Evolutionary conservation across 2,113 vertebrate genomes (phyloP).

Genomic region (Chloroceryle aenea): DNA sequence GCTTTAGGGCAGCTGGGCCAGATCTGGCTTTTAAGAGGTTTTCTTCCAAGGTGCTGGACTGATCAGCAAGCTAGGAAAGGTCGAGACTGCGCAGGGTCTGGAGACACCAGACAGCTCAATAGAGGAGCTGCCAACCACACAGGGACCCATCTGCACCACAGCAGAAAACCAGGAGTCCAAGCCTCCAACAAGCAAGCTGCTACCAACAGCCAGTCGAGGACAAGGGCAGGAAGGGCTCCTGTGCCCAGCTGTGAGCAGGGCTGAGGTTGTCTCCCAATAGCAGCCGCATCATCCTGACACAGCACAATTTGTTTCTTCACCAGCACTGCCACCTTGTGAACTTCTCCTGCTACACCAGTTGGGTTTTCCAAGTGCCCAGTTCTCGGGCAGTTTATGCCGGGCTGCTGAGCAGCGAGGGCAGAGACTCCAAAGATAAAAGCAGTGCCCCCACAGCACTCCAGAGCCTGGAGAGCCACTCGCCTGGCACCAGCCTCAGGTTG

Average conservation of each 20-base stretch:
- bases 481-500: background rate
- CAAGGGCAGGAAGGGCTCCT: fast-evolving
- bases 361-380: fast-evolving
- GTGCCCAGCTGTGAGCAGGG: background rate
- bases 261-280: fast-evolving
- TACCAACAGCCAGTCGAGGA: fast-evolving
- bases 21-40: fast-evolving
- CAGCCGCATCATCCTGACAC: background rate
- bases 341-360: fast-evolving
- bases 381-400: fast-evolving
- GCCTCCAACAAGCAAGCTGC: fast-evolving
- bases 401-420: fast-evolving
- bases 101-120: fast-evolving
- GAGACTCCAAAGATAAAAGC: fast-evolving
- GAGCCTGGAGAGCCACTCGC: fast-evolving
- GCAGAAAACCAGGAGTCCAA: background rate
- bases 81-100: background rate
- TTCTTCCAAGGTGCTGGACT: too few relatives aligned
- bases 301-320: background rate
- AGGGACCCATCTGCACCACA: fast-evolving
- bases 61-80: too few relatives aligned
- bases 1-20: fast-evolving
- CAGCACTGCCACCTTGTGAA: slow-evolving; percentile 2
- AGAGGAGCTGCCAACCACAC: fast-evolving
- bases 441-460: fast-evolving